Evolutionary conservation across 2,797 vertebrate genomes (phyloP).

Genomic region (Cheirogaleus major): DNA sequence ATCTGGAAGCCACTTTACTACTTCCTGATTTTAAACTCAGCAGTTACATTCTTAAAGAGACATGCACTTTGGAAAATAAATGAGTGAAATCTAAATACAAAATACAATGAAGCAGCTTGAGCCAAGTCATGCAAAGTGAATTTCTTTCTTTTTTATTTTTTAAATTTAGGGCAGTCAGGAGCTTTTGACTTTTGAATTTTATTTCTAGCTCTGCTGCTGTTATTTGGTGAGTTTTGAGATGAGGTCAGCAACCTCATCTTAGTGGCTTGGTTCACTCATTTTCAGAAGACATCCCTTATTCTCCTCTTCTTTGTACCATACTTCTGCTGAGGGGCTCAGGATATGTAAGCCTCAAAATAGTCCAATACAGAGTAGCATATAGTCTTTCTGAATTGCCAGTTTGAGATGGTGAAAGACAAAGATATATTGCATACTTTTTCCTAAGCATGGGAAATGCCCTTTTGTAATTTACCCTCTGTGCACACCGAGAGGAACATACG

Average conservation of each 20-base stretch:
- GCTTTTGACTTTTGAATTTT: conserved; percentile 12
- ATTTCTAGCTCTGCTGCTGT: neutral
- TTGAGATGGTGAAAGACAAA: conserved; percentile 17
- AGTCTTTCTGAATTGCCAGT: neutral
- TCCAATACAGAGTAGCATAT: neutral
- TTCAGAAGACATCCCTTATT: neutral
- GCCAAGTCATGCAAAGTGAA: neutral
- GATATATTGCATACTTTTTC: neutral
- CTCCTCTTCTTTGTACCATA: neutral
- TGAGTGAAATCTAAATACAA: conserved; percentile 38
- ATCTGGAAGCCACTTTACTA: conserved; percentile 2
- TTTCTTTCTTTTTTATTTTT: neutral
- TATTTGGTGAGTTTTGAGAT: conserved; percentile 8
- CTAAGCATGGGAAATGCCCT: neutral
- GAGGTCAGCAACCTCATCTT: neutral
- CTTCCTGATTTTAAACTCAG: conserved; percentile 49
- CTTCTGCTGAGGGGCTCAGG: neutral
- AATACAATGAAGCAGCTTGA: neutral
- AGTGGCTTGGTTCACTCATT: conserved; percentile 28
- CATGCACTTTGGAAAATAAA: neutral
- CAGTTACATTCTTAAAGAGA: conserved; percentile 59
- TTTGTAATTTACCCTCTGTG: neutral
- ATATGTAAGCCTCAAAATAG: neutral
- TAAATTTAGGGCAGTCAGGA: neutral
- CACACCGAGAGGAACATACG: neutral